phyloP scores from a whole-genome alignment of 2,797 vertebrate species.

The Salarias fasciatus region DNA sequence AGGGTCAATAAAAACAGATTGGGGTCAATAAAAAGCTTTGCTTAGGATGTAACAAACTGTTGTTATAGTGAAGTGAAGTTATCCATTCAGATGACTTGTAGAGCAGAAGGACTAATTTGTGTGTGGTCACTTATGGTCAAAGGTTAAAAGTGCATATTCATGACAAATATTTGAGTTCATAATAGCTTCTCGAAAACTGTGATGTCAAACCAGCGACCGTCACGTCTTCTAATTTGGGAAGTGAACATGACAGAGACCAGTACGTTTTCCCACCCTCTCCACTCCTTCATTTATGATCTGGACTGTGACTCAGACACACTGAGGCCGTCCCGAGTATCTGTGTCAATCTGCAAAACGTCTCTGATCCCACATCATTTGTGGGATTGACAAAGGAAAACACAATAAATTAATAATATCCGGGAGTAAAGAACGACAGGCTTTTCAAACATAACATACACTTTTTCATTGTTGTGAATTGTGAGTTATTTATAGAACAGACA shows the following conservation, averaged over 20 bases:
- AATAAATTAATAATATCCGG: too few relatives aligned
- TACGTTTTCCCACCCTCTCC: not conserved
- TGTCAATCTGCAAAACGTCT: not conserved
- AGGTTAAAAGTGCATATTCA: slow-evolving; percentile 24
- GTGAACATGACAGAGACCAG: not conserved
- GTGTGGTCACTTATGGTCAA: not conserved
- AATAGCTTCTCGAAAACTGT: not conserved
- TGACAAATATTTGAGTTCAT: not conserved
- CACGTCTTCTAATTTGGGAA: not conserved
- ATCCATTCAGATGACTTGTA: too few relatives aligned
- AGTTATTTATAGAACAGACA: slow-evolving; percentile 24
- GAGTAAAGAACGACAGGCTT: too few relatives aligned
- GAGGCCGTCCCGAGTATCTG: not conserved
- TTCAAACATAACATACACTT: too few relatives aligned
- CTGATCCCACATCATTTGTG: too few relatives aligned
- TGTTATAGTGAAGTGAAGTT: too few relatives aligned
- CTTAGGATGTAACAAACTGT: too few relatives aligned
- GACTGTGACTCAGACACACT: not conserved
- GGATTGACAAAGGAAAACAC: too few relatives aligned
- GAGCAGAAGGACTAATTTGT: too few relatives aligned
- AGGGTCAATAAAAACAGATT: too few relatives aligned
- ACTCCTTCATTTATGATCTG: slow-evolving; percentile 1
- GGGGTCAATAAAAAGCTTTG: too few relatives aligned
- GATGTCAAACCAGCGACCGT: not conserved
- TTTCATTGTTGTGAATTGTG: too few relatives aligned